A percentile compares a stretch with the other conserved stretches of the same genome.
Conservation (phyloP, 2,888 invertebrate genomes). For the Malthinus flaveolus region DNA sequence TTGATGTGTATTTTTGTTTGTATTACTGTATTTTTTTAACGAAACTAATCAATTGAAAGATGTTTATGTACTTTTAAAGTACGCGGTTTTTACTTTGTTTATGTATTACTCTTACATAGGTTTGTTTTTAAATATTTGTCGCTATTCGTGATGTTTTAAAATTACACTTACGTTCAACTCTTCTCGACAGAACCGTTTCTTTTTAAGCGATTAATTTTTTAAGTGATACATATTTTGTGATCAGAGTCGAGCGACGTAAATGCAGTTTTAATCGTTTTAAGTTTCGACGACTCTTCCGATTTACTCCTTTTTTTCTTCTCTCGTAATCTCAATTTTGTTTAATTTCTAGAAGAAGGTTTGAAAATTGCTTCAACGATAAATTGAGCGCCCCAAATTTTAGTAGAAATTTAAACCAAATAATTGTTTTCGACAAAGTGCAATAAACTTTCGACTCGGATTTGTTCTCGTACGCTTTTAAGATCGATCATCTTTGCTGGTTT, state of each 20-base stretch:
- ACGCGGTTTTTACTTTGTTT: constrained; percentile 25
- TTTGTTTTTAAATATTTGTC: too few species aligned
- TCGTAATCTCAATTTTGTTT: too few species aligned
- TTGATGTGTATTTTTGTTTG: constrained; percentile 16
- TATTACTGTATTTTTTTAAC: constrained; percentile 18
- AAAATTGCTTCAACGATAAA: too few species aligned
- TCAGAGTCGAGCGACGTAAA: constrained; percentile 20
- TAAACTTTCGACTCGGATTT: too few species aligned
- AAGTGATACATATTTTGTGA: constrained; percentile 29
- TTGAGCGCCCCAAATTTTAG: too few species aligned
- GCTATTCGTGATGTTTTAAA: constrained; percentile 9
- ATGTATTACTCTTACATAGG: constrained; percentile 15
- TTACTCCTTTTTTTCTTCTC: too few species aligned
- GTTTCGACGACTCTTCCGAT: background rate
- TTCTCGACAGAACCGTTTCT: constrained; percentile 9
- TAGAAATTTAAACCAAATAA: too few species aligned
- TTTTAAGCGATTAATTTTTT: constrained; percentile 16
- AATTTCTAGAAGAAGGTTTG: too few species aligned
- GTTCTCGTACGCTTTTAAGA: too few species aligned
- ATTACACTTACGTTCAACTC: constrained; percentile 21
- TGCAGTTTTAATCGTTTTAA: constrained; percentile 10
- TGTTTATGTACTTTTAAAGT: constrained; percentile 25
- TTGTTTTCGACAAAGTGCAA: too few species aligned
- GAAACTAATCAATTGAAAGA: constrained; percentile 10
- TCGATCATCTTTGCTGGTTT: too few species aligned